These are phyloP conservation scores for Ennomos quercinarius DNA, from an alignment of 2,888 invertebrate species.

Conservation along the genomic window DNA sequence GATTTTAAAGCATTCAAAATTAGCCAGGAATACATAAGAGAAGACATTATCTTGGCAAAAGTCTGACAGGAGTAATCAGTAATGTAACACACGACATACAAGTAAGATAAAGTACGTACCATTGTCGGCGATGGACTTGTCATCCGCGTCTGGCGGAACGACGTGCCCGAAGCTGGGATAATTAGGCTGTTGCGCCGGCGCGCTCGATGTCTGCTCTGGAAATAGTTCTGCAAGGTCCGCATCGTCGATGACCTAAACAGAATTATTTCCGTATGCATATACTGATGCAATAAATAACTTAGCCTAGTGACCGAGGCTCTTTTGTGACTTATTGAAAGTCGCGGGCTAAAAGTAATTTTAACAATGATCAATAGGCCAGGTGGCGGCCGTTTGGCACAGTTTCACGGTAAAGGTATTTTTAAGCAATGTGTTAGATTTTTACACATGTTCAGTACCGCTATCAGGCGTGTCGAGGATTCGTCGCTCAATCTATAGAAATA, in stretches of 20 bases:
- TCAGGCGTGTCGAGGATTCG: no score
- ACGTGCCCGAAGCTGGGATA: slow-evolving; percentile 81
- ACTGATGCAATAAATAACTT: slow-evolving; percentile 4
- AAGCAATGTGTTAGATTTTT: no score
- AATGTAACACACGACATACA: slow-evolving; percentile 3
- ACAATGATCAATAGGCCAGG: slow-evolving; percentile 21
- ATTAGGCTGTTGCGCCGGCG: slow-evolving; percentile 86
- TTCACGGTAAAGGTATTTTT: no score
- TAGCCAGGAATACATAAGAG: not conserved
- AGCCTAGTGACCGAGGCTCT: slow-evolving; percentile 13
- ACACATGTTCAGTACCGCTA: no score
- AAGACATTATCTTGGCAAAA: not conserved
- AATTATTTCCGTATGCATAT: slow-evolving; percentile 36
- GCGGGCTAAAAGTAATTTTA: slow-evolving; percentile 19
- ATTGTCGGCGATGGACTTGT: slow-evolving; percentile 81
- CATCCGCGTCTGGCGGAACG: slow-evolving; percentile 72
- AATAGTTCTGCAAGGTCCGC: slow-evolving; percentile 92
- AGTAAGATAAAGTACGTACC: slow-evolving; percentile 55
- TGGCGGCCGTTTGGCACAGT: not conserved
- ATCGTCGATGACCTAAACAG: slow-evolving; percentile 89
- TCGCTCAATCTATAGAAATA: no score
- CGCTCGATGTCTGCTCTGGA: slow-evolving; percentile 88
- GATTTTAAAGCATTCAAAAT: no score
- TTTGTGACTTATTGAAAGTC: slow-evolving; percentile 2
- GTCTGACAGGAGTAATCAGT: not conserved